Evolutionary conservation across 2,888 invertebrate species (phyloP), one percentile per base, ranked within the genome.

Genomic region (Ypsolopha scabrella): DNA sequence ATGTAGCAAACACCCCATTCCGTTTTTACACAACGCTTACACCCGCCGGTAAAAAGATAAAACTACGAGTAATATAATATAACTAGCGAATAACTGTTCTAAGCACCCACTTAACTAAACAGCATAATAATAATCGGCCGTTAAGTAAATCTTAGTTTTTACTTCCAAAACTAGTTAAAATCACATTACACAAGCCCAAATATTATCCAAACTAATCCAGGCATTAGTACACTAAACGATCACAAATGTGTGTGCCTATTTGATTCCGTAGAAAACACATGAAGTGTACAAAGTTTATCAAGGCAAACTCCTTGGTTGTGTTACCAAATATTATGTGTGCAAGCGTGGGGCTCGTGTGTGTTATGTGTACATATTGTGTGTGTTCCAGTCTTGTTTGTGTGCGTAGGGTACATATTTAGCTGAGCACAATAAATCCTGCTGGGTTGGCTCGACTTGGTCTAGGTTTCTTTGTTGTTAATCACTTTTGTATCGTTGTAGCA

Each of bases 281-380:
- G 24, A 60, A 66, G 68, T 75, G 69, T 75, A 66, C 72, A 73
- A 74, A 79, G 75, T 75, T 74, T 75, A 77, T 78, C 74, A 80
- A 78, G 71, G 75, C 72, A 80, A 80, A 81, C 76, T 72, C 69
- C 74, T 79, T 70, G 68, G 78, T 75, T 80, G 70, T 70, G 75
- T 81, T 77, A 72, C 82, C 79, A 83, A 83, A 85, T 83, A 83
- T 83, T 85, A 80, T 82, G 72, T 69, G 71, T 80, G 80, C 73
- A 77, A 78, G 80, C 76, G 63, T 45, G 60, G 56, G 52, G 56
- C 55, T 72, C 38, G 74, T 49, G 55, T 79, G 77, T 77, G 65
- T 67, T 68, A 63, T 66, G 74, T 69, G 75, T 73, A 80, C 70
- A 78, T 66, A 60, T 50, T 64, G 63, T 72, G 69, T 75, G 63